phyloP scores from a whole-genome alignment of 1,140 invertebrate species.

The Drosophila parabipectinata region DNA sequence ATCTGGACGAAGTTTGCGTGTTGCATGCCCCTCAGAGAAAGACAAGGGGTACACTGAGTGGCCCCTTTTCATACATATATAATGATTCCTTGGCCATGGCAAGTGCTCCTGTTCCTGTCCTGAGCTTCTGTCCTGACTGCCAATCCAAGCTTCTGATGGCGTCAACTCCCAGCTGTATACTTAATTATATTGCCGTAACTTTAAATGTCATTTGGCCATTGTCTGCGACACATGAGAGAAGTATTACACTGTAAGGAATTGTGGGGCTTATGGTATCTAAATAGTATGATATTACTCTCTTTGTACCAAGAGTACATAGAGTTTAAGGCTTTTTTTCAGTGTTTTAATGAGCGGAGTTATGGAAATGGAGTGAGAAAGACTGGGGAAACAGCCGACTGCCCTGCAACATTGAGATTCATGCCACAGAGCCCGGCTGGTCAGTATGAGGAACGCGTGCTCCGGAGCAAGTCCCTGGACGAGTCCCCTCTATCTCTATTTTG shows the following conservation, averaged over 20 bases:
- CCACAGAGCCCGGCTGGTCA: conserved; percentile 36
- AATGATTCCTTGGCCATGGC: conserved; percentile 65
- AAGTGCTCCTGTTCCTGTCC: conserved; percentile 10
- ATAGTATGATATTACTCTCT: too few species aligned
- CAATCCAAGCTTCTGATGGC: conserved; percentile 24
- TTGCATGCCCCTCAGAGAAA: conserved; percentile 55
- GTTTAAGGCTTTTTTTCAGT: background rate
- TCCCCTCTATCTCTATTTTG: background rate
- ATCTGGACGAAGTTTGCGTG: conserved; percentile 59
- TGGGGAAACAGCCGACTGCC: conserved; percentile 51
- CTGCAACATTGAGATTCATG: conserved; percentile 77
- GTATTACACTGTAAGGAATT: background rate
- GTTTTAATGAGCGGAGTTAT: conserved; percentile 13
- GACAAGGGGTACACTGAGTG: background rate
- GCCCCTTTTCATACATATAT: conserved; percentile 60
- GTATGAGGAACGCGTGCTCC: conserved; percentile 48
- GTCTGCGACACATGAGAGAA: conserved; percentile 53
- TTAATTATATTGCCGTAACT: conserved; percentile 81
- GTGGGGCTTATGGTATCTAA: background rate
- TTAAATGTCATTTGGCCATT: conserved; percentile 78
- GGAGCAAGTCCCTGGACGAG: conserved; percentile 39
- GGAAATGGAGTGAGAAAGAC: conserved; percentile 10
- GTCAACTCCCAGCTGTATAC: conserved; percentile 74
- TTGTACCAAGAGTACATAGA: too few species aligned
- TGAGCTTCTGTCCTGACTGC: conserved; percentile 15